These are phyloP conservation scores for Caloenas nicobarica DNA, from an alignment of 2,113 vertebrate genomes.

Conservation along the genomic window DNA sequence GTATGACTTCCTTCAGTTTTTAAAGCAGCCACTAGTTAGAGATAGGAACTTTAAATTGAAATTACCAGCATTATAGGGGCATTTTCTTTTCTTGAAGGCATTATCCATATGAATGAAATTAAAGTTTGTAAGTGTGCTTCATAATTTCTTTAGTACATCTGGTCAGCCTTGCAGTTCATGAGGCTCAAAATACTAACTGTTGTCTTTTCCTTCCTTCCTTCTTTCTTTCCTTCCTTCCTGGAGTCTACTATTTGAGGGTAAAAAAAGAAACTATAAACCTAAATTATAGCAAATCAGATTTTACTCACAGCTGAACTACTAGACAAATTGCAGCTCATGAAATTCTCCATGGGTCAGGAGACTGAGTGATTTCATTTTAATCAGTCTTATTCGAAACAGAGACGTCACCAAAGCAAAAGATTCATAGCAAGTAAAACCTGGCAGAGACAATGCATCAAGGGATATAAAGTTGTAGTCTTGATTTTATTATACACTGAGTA, in stretches of 20 bases:
- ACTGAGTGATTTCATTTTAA: constrained; percentile 80
- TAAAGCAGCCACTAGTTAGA: neutral
- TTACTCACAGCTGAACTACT: constrained; percentile 72
- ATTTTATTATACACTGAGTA: neutral
- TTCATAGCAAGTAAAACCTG: neutral
- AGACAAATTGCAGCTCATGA: constrained; percentile 77
- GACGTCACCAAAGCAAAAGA: constrained; percentile 41
- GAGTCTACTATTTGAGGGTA: constrained; percentile 4
- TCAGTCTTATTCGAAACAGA: constrained; percentile 72
- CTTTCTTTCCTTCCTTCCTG: neutral
- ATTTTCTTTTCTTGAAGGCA: neutral
- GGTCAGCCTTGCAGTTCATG: neutral
- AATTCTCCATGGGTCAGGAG: constrained; percentile 77
- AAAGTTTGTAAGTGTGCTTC: neutral
- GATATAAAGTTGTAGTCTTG: neutral
- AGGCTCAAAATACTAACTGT: neutral
- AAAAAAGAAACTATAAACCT: constrained; percentile 49
- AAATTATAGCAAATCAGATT: constrained; percentile 76
- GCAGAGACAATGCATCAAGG: neutral
- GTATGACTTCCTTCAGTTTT: neutral
- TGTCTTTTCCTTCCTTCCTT: too few species aligned
- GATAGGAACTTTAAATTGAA: neutral
- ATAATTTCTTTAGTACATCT: neutral
- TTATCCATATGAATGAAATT: neutral
- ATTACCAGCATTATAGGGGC: neutral